These are phyloP conservation scores for Herminia tarsipennalis DNA, from an alignment of 2,888 invertebrate species.

Conservation along the genomic window DNA sequence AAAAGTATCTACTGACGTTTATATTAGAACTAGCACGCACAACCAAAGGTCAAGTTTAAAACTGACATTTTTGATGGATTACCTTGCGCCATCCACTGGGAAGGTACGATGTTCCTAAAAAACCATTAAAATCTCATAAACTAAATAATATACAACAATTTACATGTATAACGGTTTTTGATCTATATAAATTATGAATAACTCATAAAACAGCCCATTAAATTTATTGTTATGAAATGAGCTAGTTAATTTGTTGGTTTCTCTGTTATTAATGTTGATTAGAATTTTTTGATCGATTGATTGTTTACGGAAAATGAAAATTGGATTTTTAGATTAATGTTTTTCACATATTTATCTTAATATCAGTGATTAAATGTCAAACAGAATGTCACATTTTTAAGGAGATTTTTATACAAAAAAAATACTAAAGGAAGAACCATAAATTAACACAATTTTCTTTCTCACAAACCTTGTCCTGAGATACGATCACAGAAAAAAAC, in stretches of 20 bases:
- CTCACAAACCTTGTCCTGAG: too few species aligned
- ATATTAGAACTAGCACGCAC: neutral
- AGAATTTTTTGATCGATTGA: neutral
- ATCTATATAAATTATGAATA: neutral
- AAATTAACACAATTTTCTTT: too few species aligned
- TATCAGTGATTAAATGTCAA: too few species aligned
- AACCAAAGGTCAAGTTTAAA: constrained; percentile 9
- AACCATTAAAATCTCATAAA: too few species aligned
- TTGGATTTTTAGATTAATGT: too few species aligned
- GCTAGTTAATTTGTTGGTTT: neutral
- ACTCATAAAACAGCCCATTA: neutral
- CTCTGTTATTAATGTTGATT: neutral
- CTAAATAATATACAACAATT: neutral
- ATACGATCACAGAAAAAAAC: too few species aligned
- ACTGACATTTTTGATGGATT: neutral
- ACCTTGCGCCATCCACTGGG: constrained; percentile 1
- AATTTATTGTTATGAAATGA: neutral
- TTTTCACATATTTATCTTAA: too few species aligned
- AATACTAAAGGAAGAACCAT: too few species aligned
- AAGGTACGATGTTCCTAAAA: too few species aligned
- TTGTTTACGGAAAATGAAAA: neutral
- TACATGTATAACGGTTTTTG: neutral
- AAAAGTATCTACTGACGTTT: neutral
- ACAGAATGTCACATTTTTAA: too few species aligned
- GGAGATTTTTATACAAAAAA: too few species aligned